Base-by-base conservation (phyloP, 2,113 vertebrate genomes). In the Odocoileus hemionus region DNA sequence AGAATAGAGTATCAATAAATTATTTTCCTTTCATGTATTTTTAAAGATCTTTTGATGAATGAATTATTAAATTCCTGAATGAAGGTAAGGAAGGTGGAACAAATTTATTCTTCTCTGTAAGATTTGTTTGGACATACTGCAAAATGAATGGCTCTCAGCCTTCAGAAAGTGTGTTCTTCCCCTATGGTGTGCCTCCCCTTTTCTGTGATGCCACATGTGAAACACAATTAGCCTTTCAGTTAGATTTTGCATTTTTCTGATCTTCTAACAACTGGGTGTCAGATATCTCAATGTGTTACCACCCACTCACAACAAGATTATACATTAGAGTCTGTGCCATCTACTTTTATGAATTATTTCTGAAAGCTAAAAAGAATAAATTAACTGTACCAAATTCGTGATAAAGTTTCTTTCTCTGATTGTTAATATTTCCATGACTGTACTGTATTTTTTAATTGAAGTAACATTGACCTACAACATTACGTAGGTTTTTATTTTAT, bases 281-380 rank as follows among this genome's bases (percentile, higher is more conserved):
- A 94, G 30, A 89, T 96, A 94, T 78, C 96, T 95, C 86, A 39
- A 30, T 76, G 86, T 90, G 97, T n/a, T 94, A 16, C 88, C 92
- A 92, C 96, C 52, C 55, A 95, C 97, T 97, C 47, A 95, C 82
- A 97, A 96, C 64, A 97, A 96, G 89, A 97, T 97, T 93, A 96
- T 58, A 97, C 52, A 97, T 94, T 1, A 94, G 57, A 58, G 93
- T 91, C 97, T 96, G 97, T 94, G 88, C 96, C 95, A 95, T 89
- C 97, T 97, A 82, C 54, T 98, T 96, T 91, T 96, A 91, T 96
- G 97, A 97, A 90, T 95, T 86, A 94, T 98, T 94, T 97, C 89
- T 97, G 88, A 98, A 84, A 87, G 60, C 93, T 87, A 80, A 97
- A 95, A 96, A 67, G 94, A 98, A 97, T 89, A 96, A 80, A 97